Evolutionary conservation across 1,140 invertebrate genomes (phyloP), one percentile per base, ranked within the genome.

Genomic region (Latrodectus geometricus): DNA sequence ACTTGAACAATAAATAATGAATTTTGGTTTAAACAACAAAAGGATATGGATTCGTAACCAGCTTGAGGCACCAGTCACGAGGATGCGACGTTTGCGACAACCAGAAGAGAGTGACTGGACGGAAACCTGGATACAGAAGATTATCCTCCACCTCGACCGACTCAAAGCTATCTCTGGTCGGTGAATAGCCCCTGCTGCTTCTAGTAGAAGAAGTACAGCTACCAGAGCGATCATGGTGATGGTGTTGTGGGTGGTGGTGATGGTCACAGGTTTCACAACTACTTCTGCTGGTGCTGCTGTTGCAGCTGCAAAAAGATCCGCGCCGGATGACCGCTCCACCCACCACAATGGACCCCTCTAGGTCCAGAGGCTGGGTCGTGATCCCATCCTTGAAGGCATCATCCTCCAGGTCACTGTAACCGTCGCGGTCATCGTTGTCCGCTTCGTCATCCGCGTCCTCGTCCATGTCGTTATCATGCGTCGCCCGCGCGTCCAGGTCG

Each of bases 1-100:
- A 3, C 35, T 35, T 35, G 35, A 35, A 5, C 35, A 35, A 35
- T 35, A 35, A 35, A 5, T 35, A 35, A 35, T 35, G 35, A 35
- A 35, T 3, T 35, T 35, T 1, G 35, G 35, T n/a, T 69, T 50
- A 75, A 14, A 52, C 15, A 66, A 80, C 61, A 94, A 98, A 98
- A 98, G 97, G 97, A 98, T 98, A 98, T 98, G 97, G 97, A 95
- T 98, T 99, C 72, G 97, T 98, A 92, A 99, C 98, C 91, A 98
- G 95, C 89, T 94, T 94, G 88, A 99, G 94, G 92, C 97, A 98
- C 95, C 95, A 96, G 91, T 95, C 96, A 90, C 97, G 93, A 52
- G 97, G 95, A 80, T 94, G 92, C 84, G 96, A 96, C 65, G 93
- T 95, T 91, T 99, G 98, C 50, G 95, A 94, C 87, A 99, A 92